These are phyloP conservation scores for Hippocampus zosterae DNA, from an alignment of 2,113 vertebrate species.

Conservation along the genomic window DNA sequence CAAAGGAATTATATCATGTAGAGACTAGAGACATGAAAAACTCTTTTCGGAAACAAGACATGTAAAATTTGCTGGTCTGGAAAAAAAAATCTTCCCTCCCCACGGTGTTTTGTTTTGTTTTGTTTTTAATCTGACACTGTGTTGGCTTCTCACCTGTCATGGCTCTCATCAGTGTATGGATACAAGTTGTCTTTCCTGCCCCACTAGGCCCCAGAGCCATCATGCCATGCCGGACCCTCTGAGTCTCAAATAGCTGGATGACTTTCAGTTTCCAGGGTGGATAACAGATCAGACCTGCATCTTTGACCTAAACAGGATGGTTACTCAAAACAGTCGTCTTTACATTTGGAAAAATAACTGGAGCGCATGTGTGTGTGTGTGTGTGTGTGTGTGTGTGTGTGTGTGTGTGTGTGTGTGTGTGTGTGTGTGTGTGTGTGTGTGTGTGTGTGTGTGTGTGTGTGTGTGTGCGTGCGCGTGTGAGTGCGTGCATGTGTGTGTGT, in stretches of 20 bases:
- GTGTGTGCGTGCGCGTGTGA: too few species aligned
- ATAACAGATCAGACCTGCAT: conserved; percentile 86
- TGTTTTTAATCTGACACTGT: background rate
- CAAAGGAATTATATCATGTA: background rate
- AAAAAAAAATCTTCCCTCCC: background rate
- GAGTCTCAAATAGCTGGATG: conserved; percentile 92
- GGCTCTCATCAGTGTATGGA: conserved; percentile 88
- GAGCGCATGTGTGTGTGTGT: too few species aligned
- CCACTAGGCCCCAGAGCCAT: conserved; percentile 95
- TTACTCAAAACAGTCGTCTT: background rate
- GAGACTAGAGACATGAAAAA: background rate
- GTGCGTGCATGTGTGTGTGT: too few species aligned
- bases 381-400: too few species aligned
- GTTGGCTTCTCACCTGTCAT: conserved; percentile 79
- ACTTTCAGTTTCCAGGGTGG: conserved; percentile 93
- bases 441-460: too few species aligned
- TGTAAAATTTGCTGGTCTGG: background rate
- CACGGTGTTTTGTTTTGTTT: background rate
- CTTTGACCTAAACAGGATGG: conserved; percentile 73
- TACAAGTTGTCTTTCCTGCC: conserved; percentile 89
- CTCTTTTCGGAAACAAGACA: background rate
- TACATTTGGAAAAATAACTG: background rate
- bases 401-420: too few species aligned
- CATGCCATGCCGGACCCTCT: conserved; percentile 89
- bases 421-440: too few species aligned